These are phyloP conservation scores for Thyatira batis DNA, from an alignment of 2,888 invertebrate genomes.

Conservation along the genomic window DNA sequence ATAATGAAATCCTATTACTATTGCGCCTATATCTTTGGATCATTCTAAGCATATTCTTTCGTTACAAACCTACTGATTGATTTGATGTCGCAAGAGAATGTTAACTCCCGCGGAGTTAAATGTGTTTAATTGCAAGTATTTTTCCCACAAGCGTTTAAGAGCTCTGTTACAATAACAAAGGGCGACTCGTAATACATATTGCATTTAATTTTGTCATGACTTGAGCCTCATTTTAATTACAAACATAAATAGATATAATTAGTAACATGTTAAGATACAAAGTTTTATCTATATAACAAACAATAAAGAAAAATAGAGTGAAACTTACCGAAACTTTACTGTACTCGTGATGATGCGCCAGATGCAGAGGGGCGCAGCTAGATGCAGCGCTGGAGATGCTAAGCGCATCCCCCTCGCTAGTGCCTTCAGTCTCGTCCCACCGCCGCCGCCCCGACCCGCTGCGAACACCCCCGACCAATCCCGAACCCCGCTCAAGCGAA, in stretches of 20 bases:
- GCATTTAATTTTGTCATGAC: constrained; percentile 22
- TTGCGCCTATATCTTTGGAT: neutral
- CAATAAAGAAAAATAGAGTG: neutral
- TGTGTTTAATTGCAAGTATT: constrained; percentile 43
- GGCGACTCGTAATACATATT: constrained; percentile 32
- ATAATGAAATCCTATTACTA: neutral
- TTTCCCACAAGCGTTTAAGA: constrained; percentile 50
- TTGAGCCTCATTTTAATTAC: constrained; percentile 3
- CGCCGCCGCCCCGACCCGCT: constrained; percentile 78
- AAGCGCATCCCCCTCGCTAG: constrained; percentile 74
- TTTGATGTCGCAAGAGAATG: constrained; percentile 26
- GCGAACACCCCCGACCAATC: constrained; percentile 73
- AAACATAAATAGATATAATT: too few relatives aligned
- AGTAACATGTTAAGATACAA: too few relatives aligned
- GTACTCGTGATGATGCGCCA: constrained; percentile 71
- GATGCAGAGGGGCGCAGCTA: constrained; percentile 71
- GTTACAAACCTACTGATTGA: neutral
- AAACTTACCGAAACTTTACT: constrained; percentile 77
- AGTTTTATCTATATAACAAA: too few relatives aligned
- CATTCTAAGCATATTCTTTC: neutral
- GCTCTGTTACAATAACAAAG: constrained; percentile 25
- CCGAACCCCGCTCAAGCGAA: constrained; percentile 79
- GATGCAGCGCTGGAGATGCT: constrained; percentile 77
- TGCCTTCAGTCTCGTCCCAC: constrained; percentile 74
- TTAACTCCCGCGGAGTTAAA: constrained; percentile 34